phyloP scores from a whole-genome alignment of 2,797 vertebrate genomes.

The Tarsius wallacei region DNA sequence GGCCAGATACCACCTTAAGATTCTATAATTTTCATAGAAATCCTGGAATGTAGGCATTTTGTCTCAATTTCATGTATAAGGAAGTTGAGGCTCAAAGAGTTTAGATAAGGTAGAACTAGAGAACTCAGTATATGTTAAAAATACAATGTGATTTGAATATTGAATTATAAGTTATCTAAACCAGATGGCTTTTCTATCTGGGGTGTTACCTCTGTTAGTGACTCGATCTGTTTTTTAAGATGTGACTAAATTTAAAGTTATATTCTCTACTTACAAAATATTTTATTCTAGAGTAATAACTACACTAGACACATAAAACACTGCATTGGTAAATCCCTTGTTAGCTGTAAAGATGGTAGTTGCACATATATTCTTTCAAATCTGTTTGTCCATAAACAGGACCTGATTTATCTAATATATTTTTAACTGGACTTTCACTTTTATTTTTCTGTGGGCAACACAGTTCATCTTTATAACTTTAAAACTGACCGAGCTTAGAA shows the following conservation, averaged over 20 bases:
- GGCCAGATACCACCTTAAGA: background rate
- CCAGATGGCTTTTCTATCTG: background rate
- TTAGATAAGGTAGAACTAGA: background rate
- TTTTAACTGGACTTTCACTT: slow-evolving; percentile 25
- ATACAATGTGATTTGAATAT: slow-evolving; percentile 19
- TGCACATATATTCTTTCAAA: background rate
- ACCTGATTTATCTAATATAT: background rate
- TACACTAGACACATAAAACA: background rate
- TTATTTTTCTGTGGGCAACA: background rate
- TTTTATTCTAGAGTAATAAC: slow-evolving; percentile 32
- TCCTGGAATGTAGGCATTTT: background rate
- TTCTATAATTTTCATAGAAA: background rate
- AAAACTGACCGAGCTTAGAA: slow-evolving; percentile 20
- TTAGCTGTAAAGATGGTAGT: background rate
- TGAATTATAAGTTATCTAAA: background rate
- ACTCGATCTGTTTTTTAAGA: background rate
- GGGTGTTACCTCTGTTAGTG: background rate
- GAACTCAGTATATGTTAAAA: background rate
- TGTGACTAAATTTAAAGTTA: slow-evolving; percentile 45
- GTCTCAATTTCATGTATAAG: background rate
- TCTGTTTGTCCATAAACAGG: background rate
- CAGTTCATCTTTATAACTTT: background rate
- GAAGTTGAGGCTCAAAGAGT: background rate
- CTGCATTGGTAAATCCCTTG: background rate
- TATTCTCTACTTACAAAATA: slow-evolving; percentile 21